A percentile compares a stretch with the other conserved stretches of the same genome.
Evolutionary conservation across 53 echinoderm and acorn worm species (phyloP).

Genomic region (Mesocentrotus franciscanus): DNA sequence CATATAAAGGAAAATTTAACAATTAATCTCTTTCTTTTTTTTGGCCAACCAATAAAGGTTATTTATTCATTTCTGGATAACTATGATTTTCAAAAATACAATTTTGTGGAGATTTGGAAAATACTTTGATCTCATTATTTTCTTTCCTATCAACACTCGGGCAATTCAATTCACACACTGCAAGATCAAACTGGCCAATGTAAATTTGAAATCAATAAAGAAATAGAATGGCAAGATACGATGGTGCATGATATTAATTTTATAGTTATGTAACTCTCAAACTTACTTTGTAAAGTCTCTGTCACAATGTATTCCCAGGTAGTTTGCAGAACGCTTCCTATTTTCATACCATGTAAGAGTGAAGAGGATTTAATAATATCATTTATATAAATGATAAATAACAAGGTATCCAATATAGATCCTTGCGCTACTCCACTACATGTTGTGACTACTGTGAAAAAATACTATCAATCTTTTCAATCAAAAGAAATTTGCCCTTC

Average conservation of each 20-base stretch:
- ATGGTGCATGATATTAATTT: neutral
- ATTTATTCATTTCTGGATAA: neutral
- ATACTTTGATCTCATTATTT: neutral
- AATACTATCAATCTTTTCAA: no score
- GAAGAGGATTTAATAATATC: no score
- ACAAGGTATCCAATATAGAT: no score
- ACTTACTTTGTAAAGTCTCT: neutral
- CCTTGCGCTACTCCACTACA: no score
- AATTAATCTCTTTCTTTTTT: neutral
- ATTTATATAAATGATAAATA: no score
- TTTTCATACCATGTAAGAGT: neutral
- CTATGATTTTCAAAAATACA: neutral
- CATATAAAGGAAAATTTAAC: no score
- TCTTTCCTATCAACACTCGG: neutral
- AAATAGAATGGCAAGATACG: slow-evolving; percentile 4
- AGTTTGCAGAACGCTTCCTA: neutral
- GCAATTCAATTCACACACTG: neutral
- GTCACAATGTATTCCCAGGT: neutral
- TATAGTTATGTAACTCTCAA: neutral
- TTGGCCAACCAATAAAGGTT: neutral
- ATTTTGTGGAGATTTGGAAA: neutral
- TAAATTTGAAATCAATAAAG: neutral
- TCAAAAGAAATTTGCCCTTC: no score
- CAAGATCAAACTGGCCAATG: neutral
- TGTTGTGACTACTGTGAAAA: no score